These are phyloP conservation scores for Colletes latitarsis DNA, from an alignment of 1,140 invertebrate genomes.

Conservation along the genomic window DNA sequence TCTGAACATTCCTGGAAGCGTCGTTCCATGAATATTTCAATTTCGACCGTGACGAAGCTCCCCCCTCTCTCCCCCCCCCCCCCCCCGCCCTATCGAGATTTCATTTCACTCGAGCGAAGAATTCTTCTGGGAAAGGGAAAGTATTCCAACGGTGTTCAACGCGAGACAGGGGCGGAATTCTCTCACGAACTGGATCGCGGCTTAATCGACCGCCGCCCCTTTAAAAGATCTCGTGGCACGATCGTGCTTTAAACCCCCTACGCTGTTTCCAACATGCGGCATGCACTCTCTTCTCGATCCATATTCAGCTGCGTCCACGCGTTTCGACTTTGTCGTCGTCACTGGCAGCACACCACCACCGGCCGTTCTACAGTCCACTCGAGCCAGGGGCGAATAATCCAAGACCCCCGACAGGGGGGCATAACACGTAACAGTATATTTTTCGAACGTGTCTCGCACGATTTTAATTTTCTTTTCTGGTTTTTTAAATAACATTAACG, in stretches of 20 bases:
- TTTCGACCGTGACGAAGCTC: neutral
- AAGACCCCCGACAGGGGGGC: too few relatives aligned
- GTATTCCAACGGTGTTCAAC: neutral
- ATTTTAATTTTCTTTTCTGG: too few relatives aligned
- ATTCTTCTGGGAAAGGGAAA: slow-evolving; percentile 5
- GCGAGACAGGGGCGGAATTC: neutral
- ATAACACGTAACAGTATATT: too few relatives aligned
- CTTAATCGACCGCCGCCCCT: neutral
- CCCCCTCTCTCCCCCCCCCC: too few relatives aligned
- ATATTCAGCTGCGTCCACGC: slow-evolving; percentile 1
- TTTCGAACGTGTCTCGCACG: too few relatives aligned
- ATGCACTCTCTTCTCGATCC: neutral
- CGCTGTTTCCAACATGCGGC: neutral
- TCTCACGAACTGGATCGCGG: neutral
- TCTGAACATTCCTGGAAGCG: neutral
- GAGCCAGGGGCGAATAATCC: too few relatives aligned
- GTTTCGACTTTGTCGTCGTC: neutral
- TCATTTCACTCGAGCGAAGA: slow-evolving; percentile 1
- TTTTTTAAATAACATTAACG: too few relatives aligned
- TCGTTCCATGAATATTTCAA: slow-evolving; percentile 2
- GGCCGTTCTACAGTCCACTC: too few relatives aligned
- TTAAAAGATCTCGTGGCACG: neutral
- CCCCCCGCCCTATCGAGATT: neutral
- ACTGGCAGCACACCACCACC: too few relatives aligned
- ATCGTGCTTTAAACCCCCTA: neutral